phyloP scores from a whole-genome alignment of 1,140 invertebrate species.

The Agrilus planipennis region DNA sequence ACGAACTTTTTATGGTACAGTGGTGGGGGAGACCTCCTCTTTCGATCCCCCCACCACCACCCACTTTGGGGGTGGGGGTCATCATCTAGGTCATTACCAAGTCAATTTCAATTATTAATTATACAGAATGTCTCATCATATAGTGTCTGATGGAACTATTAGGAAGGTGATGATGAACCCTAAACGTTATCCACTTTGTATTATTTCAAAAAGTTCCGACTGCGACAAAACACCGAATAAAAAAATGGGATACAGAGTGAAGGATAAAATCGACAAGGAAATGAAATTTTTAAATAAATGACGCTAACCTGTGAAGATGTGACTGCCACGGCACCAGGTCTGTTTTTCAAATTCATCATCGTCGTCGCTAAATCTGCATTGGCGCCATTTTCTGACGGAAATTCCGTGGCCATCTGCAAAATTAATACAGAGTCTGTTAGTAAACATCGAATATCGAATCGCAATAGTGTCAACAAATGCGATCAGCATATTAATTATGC shows the following conservation, averaged over 20 bases:
- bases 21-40: too few relatives aligned
- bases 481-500: too few relatives aligned
- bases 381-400: constrained; percentile 21
- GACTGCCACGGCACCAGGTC: constrained; percentile 13
- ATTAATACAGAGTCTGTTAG: constrained; percentile 7
- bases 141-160: background rate
- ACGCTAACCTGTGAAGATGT: constrained; percentile 23
- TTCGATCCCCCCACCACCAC: too few relatives aligned
- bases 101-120: too few relatives aligned
- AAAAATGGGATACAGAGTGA: background rate
- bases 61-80: too few relatives aligned
- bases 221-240: constrained; percentile 7
- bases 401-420: constrained; percentile 26
- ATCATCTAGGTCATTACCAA: too few relatives aligned
- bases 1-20: too few relatives aligned
- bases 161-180: background rate
- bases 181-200: background rate
- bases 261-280: background rate
- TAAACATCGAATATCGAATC: too few relatives aligned
- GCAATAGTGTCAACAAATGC: too few relatives aligned
- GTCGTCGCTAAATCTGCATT: constrained; percentile 17
- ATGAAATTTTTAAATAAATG: constrained; percentile 4
- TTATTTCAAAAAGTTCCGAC: constrained; percentile 5
- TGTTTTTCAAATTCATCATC: constrained; percentile 20
- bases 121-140: too few relatives aligned